Evolutionary conservation across 2,888 invertebrate species (phyloP).

Genomic region (Pharmacophagus antenor): DNA sequence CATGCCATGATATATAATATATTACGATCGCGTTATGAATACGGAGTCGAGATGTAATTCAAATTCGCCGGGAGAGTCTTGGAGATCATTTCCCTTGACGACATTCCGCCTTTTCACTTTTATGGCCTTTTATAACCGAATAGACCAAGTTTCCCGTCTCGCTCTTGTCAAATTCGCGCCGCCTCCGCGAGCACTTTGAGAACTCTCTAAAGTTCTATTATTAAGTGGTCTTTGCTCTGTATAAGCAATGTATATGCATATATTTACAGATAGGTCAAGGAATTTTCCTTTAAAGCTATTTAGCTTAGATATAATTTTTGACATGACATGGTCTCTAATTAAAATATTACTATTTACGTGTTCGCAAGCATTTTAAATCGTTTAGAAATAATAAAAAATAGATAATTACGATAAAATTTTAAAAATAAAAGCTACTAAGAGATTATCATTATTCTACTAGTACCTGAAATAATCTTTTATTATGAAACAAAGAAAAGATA

Average conservation of each 20-base stretch:
- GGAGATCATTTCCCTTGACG: slow-evolving; percentile 58
- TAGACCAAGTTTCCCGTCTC: slow-evolving; percentile 37
- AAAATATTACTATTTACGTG: no score
- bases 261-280: no score
- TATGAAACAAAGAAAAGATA: not conserved
- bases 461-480: no score
- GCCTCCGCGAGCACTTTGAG: slow-evolving; percentile 18
- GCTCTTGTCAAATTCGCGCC: slow-evolving; percentile 40
- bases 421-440: no score
- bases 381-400: no score
- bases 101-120: slow-evolving; percentile 46
- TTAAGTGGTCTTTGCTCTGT: slow-evolving; percentile 14
- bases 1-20: not conserved
- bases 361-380: no score
- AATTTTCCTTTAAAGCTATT: no score
- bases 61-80: slow-evolving; percentile 53
- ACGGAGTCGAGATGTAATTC: slow-evolving; percentile 56
- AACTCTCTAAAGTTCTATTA: slow-evolving; percentile 31
- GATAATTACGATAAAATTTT: no score
- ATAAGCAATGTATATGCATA: no score
- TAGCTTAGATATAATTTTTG: no score
- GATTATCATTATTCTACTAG: no score
- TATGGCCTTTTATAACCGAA: slow-evolving; percentile 46
- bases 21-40: slow-evolving; percentile 53
- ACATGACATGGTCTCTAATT: no score